phyloP scores from a whole-genome alignment of 1,140 invertebrate genomes.

The Cephus cinctus region DNA sequence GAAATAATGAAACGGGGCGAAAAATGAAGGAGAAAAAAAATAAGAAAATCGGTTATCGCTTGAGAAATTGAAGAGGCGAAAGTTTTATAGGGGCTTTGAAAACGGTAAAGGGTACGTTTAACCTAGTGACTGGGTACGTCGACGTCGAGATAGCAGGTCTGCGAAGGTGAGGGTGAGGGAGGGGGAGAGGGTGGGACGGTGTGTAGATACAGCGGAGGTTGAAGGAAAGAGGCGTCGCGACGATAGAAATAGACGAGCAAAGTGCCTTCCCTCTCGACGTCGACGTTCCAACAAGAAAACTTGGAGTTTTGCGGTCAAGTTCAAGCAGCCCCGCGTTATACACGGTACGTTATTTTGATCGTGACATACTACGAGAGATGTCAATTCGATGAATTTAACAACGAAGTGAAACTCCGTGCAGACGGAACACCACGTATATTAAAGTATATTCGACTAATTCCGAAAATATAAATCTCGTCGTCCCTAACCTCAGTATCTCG shows the following conservation, averaged over 20 bases:
- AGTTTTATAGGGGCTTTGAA: too few relatives aligned
- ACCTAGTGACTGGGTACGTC: constrained; percentile 38
- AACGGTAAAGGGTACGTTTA: constrained; percentile 39
- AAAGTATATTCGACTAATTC: too few relatives aligned
- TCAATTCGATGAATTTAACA: too few relatives aligned
- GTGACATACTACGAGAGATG: constrained; percentile 16
- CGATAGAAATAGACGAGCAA: constrained; percentile 47
- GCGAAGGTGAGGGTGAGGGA: constrained; percentile 7
- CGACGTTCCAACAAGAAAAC: constrained; percentile 42
- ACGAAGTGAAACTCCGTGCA: too few relatives aligned
- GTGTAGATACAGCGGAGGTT: too few relatives aligned
- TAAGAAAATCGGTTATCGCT: too few relatives aligned
- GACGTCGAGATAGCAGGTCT: background rate
- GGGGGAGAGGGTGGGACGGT: constrained; percentile 26
- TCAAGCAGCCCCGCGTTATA: constrained; percentile 37
- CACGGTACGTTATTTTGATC: constrained; percentile 8
- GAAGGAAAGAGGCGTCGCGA: constrained; percentile 41
- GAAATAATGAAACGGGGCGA: too few relatives aligned
- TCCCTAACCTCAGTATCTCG: too few relatives aligned
- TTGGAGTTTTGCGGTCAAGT: constrained; percentile 50
- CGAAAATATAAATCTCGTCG: too few relatives aligned
- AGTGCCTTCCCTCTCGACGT: constrained; percentile 17
- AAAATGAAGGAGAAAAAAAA: too few relatives aligned
- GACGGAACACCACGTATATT: too few relatives aligned
- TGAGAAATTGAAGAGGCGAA: too few relatives aligned